Evolutionary conservation across 1,140 invertebrate genomes (phyloP).

Genomic region (Cherax quadricarinatus): DNA sequence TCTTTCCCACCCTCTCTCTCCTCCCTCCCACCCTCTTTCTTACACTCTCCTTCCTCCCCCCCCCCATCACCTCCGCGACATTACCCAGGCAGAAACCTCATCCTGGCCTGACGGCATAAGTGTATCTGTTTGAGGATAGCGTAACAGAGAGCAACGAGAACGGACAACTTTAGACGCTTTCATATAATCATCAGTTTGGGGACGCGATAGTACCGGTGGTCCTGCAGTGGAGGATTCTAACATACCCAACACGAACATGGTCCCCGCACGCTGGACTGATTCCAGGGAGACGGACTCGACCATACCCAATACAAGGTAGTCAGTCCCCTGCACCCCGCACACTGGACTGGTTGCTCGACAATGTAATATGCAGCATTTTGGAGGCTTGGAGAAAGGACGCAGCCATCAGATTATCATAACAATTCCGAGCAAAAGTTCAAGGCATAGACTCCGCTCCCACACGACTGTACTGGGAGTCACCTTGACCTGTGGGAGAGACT

Average conservation of each 20-base stretch:
- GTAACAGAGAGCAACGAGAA: not conserved
- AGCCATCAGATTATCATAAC: not conserved
- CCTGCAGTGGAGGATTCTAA: not conserved
- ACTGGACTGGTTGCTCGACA: too few species aligned
- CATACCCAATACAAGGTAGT: not conserved
- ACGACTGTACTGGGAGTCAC: not conserved
- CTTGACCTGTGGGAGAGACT: not conserved
- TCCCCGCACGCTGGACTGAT: not conserved
- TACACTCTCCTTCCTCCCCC: too few species aligned
- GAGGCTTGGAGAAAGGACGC: not conserved
- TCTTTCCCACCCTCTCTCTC: too few species aligned
- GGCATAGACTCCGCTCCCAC: not conserved
- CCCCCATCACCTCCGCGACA: not conserved
- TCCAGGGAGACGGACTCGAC: not conserved
- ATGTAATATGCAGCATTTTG: not conserved
- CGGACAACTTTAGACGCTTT: not conserved
- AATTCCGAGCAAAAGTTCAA: not conserved
- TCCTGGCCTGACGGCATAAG: not conserved
- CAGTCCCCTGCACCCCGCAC: too few species aligned
- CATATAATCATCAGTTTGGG: not conserved
- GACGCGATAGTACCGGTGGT: not conserved
- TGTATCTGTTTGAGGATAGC: not conserved
- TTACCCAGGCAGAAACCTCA: not conserved
- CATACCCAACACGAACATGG: not conserved
- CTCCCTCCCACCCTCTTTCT: too few species aligned